These are phyloP conservation scores for Eidolon helvum DNA, from an alignment of 2,113 vertebrate genomes.

Conservation along the genomic window DNA sequence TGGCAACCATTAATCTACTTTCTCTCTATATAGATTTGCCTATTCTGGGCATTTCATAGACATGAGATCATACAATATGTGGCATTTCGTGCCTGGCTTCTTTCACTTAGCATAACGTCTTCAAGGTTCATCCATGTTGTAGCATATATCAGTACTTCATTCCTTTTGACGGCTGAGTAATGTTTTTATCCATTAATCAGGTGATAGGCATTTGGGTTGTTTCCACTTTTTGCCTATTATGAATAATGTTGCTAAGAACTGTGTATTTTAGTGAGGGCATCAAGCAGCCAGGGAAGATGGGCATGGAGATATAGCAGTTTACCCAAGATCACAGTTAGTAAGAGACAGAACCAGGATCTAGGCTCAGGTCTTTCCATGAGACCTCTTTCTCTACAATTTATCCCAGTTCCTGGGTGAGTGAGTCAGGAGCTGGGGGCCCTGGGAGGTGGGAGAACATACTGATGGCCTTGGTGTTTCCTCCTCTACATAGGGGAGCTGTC, in stretches of 20 bases:
- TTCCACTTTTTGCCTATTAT: not conserved
- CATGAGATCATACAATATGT: not conserved
- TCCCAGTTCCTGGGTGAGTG: too few relatives aligned
- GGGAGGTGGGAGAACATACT: not conserved
- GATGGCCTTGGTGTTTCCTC: slow-evolving; percentile 3
- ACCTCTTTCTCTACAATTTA: not conserved
- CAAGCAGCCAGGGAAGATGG: not conserved
- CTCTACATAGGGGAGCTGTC: slow-evolving; percentile 84
- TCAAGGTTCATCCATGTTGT: not conserved
- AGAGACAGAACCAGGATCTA: not conserved
- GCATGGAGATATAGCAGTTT: fast-evolving
- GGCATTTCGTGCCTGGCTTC: not conserved
- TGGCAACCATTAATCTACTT: not conserved
- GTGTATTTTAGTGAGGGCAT: not conserved
- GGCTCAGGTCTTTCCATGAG: not conserved
- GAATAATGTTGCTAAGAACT: not conserved
- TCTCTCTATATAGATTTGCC: not conserved
- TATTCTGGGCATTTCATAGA: slow-evolving; percentile 15
- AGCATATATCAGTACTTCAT: not conserved
- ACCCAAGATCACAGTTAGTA: not conserved
- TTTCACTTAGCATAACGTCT: not conserved
- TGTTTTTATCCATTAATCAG: not conserved
- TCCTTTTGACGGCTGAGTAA: not conserved
- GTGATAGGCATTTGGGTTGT: not conserved
- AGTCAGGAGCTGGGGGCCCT: not conserved